Conservation (phyloP, 2,113 vertebrate species). For the Corythaeola cristata region DNA sequence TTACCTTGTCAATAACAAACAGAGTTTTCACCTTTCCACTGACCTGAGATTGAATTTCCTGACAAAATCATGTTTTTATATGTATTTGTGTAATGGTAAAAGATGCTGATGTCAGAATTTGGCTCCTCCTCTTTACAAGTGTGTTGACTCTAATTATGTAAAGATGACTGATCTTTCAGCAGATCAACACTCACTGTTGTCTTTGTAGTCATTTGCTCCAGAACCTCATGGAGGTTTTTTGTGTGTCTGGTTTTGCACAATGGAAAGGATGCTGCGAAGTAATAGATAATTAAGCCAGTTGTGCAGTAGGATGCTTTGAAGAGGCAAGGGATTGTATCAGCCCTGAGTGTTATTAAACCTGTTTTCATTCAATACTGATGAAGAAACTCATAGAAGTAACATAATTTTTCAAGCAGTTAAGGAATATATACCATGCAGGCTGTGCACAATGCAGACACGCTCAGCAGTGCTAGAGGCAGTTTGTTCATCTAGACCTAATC, state of each 20-base stretch:
- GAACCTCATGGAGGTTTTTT: neutral
- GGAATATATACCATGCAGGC: neutral
- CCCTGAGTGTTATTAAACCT: neutral
- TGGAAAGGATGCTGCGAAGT: neutral
- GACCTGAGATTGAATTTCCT: neutral
- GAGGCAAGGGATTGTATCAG: neutral
- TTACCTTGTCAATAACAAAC: neutral
- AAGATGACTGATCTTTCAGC: neutral
- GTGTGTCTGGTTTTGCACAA: neutral
- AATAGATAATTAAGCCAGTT: neutral
- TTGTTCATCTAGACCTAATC: neutral
- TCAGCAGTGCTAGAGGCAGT: neutral
- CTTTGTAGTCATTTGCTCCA: neutral
- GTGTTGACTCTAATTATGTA: neutral
- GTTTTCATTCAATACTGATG: neutral
- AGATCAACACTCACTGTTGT: neutral
- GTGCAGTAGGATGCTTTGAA: neutral
- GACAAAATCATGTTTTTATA: neutral
- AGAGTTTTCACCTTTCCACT: neutral
- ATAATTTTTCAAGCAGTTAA: neutral
- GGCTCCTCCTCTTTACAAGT: neutral
- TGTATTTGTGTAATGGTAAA: neutral
- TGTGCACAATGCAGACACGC: neutral
- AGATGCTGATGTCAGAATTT: neutral
- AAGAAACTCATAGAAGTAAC: neutral